Base-by-base conservation (phyloP, 2,888 invertebrate genomes). In the Campopleginae sp. region DNA sequence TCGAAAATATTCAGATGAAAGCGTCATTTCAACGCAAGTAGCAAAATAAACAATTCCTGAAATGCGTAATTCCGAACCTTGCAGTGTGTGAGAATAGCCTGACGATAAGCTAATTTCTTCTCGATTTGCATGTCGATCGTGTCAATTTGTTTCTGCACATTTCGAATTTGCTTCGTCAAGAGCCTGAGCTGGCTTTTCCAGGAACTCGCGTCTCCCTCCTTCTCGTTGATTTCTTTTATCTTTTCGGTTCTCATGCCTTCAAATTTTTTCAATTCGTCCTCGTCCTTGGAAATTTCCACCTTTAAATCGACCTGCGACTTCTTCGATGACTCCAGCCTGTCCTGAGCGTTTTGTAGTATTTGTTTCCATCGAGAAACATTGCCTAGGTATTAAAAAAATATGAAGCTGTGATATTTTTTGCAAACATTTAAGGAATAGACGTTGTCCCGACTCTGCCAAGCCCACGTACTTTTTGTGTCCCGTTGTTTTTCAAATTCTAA, bases 401-500 rank as follows among this genome's bases (percentile, higher is more conserved):
- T 17, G n/a, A 44, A 72, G 27, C 72, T 68, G 19, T 31, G 2
- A n/a, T 54, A 10, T 19, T 42, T 38, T 33, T 51, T 51, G n/a
- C 14, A 38, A 38, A 58, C 17, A 27, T 46, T 0, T 2, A 14
- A 0, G 23, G n/a, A 0, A 27, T 19, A 3, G 1, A 17, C 42
- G 14, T 27, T 44, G 17, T 33, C 74, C 33, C 14, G 4, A 61
- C 27, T 38, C 72, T 7, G 86, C 89, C 17, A 63, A 61, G 12
- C 19, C 1, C 1, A 51, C 46, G 63, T 92, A 97, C 98, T 98
- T 95, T 97, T 96, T 38, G 98, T 99, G 93, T 99, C 98, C 82
- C 99, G 96, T 80, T 98, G 98, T 87, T 97, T 96, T 93, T 99
- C 99, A 94, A 98, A 99, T 94, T 99, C 99, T 86, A 99, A 95